Percentiles rank a stretch among this genome's conserved stretches.
phyloP scores from a whole-genome alignment of 2,888 invertebrate genomes.

The Philaethria dido region DNA sequence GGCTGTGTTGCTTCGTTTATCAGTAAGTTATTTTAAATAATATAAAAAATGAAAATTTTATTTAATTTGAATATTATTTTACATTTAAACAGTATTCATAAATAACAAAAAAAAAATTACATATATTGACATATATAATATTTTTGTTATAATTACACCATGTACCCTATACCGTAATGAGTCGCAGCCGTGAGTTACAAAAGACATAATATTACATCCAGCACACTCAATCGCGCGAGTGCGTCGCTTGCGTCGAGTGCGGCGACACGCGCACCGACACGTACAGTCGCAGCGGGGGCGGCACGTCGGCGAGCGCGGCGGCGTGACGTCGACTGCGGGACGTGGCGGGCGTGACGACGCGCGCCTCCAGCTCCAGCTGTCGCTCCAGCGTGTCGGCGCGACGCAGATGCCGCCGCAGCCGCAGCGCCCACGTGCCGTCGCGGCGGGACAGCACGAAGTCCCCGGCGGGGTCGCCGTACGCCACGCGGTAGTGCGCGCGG shows the following conservation, averaged over 20 bases:
- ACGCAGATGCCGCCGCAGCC: constrained; percentile 64
- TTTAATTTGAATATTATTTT: too few relatives aligned
- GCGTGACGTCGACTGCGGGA: constrained; percentile 51
- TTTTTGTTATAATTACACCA: too few relatives aligned
- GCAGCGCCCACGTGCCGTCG: constrained; percentile 71
- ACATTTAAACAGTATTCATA: too few relatives aligned
- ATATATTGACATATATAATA: too few relatives aligned
- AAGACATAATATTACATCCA: background rate
- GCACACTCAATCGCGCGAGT: background rate
- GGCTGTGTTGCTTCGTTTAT: too few relatives aligned
- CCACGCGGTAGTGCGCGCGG: constrained; percentile 70
- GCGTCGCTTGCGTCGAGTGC: constrained; percentile 43
- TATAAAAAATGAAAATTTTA: too few relatives aligned
- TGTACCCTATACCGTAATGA: background rate
- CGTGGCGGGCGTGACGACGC: constrained; percentile 61
- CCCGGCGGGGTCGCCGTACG: constrained; percentile 63
- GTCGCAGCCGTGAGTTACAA: constrained; percentile 4
- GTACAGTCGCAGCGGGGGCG: constrained; percentile 70
- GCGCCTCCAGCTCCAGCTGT: constrained; percentile 73
- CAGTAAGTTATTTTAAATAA: too few relatives aligned
- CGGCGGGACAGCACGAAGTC: constrained; percentile 68
- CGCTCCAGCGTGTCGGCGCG: constrained; percentile 52
- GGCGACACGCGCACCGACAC: constrained; percentile 67
- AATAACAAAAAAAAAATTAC: too few relatives aligned
- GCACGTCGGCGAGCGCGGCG: constrained; percentile 53